Conservation (phyloP, 2,888 invertebrate species). For the Acanthococcus lagerstroemiae region DNA sequence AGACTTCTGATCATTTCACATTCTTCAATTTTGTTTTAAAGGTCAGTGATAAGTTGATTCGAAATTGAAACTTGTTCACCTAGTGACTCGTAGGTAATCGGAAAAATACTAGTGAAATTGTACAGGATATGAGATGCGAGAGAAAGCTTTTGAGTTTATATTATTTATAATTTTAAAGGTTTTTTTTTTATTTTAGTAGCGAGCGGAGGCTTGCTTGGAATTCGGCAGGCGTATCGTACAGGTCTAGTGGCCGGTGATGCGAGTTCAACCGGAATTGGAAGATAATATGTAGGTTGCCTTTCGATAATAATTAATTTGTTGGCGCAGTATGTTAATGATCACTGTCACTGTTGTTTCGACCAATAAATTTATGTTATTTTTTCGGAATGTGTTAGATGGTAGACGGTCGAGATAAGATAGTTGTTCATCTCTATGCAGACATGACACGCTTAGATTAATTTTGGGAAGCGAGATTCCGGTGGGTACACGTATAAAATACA, state of each 20-base stretch:
- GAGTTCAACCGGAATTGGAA: background rate
- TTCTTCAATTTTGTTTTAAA: conserved; percentile 14
- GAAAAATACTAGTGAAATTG: conserved; percentile 29
- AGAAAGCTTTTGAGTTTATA: conserved; percentile 16
- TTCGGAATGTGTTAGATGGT: no score
- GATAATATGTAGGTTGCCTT: background rate
- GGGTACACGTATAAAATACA: no score
- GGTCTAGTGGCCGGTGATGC: background rate
- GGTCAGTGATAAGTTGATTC: conserved; percentile 27
- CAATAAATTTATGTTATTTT: no score
- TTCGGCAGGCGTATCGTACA: background rate
- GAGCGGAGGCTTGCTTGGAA: no score
- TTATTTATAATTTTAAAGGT: background rate
- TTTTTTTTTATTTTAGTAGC: no score
- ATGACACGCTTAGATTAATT: no score
- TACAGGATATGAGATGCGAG: conserved; percentile 22
- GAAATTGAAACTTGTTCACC: conserved; percentile 30
- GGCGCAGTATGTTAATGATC: no score
- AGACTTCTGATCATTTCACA: conserved; percentile 18
- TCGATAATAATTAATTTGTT: background rate
- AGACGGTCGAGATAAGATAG: no score
- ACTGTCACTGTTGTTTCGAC: no score
- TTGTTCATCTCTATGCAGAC: no score
- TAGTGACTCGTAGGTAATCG: conserved; percentile 19
- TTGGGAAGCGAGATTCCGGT: no score